A percentile compares a stretch with the other conserved stretches of the same genome.
Conservation (phyloP, 2,888 invertebrate genomes). For the Hybos culiciformis region DNA sequence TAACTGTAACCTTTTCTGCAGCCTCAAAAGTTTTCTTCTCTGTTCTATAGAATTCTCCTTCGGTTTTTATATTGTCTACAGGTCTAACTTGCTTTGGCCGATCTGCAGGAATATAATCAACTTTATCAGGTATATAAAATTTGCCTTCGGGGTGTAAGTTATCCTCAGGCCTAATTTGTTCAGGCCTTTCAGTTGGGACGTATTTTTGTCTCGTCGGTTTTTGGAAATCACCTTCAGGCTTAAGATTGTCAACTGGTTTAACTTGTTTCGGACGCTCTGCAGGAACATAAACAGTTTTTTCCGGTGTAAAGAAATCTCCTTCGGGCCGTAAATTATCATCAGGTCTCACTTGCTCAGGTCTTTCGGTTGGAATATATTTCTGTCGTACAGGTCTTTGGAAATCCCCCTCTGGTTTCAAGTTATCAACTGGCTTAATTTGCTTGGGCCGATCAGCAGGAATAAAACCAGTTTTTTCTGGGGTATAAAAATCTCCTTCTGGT, state of each 20-base stretch:
- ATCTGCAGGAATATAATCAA: slow-evolving; percentile 33
- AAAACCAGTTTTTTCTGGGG: slow-evolving; percentile 20
- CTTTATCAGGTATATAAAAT: slow-evolving; percentile 33
- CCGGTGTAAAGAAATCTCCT: slow-evolving; percentile 41
- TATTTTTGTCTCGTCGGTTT: slow-evolving; percentile 30
- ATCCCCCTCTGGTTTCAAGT: slow-evolving; percentile 40
- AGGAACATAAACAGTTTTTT: slow-evolving; percentile 21
- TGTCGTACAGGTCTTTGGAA: slow-evolving; percentile 31
- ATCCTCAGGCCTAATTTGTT: slow-evolving; percentile 35
- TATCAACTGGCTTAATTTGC: slow-evolving; percentile 35
- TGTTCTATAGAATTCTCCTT: slow-evolving; percentile 41
- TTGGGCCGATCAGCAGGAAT: slow-evolving; percentile 35
- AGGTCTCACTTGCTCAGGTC: slow-evolving; percentile 33
- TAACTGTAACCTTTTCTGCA: slow-evolving; percentile 36
- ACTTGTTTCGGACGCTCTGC: slow-evolving; percentile 33
- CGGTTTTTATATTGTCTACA: slow-evolving; percentile 42
- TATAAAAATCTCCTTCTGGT: slow-evolving; percentile 40
- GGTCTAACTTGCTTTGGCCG: slow-evolving; percentile 34
- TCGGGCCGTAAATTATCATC: slow-evolving; percentile 43
- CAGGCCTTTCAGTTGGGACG: slow-evolving; percentile 37
- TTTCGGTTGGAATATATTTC: slow-evolving; percentile 37
- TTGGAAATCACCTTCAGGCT: slow-evolving; percentile 38
- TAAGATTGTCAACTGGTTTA: slow-evolving; percentile 45
- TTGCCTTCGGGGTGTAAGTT: slow-evolving; percentile 34
- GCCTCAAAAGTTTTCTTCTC: slow-evolving; percentile 35